Base-by-base conservation (phyloP, 1,140 invertebrate genomes). In the Apis mellifera region DNA sequence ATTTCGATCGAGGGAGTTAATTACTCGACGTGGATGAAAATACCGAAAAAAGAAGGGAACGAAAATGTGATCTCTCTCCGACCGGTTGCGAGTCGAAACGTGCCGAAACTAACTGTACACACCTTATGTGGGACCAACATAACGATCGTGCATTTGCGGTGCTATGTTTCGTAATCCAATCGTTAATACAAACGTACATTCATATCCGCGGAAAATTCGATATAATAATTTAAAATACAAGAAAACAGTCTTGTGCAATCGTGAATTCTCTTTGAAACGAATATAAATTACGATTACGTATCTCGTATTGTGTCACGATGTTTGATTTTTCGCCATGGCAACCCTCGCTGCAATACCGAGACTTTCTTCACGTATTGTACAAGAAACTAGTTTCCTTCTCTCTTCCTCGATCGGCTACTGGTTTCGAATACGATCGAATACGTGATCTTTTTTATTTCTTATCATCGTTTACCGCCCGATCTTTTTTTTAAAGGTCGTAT, bases 341-440 rank as follows among this genome's bases (percentile, higher is more conserved):
- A 82, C 82, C 81, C 68, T 75, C 80, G 64, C n/a, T n/a, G n/a
- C n/a, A 55, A 78, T 82, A n/a, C 87, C 84, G 82, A 12, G 19
- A 92, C 90, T 92, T 92, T 92, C 90, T 89, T 87, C 77, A 54
- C 50, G 59, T 26, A 85, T 92, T 93, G 91, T 87, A 89, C 92
- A 93, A 92, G 91, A 86, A 92, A 92, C 91, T 87, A 78, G 90
- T 92, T 92, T 89, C n/a, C 90, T 90, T n/a, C 19, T 7, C 23
- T 68, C 66, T 48, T 15, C 13, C 42, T 13, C 69, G 15, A 19
- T 54, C 69, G 0, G 7, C 13, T 69, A 19, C 32, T 7, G 3
- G 9, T 7, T 50, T 64, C 15, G 8, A 26, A 64, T 13, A 13
- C 23, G 23, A 62, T 2, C 8, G 0, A 9, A 64, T 3, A n/a